phyloP scores from a whole-genome alignment of 2,797 vertebrate genomes.

The Diplodus sargus region DNA sequence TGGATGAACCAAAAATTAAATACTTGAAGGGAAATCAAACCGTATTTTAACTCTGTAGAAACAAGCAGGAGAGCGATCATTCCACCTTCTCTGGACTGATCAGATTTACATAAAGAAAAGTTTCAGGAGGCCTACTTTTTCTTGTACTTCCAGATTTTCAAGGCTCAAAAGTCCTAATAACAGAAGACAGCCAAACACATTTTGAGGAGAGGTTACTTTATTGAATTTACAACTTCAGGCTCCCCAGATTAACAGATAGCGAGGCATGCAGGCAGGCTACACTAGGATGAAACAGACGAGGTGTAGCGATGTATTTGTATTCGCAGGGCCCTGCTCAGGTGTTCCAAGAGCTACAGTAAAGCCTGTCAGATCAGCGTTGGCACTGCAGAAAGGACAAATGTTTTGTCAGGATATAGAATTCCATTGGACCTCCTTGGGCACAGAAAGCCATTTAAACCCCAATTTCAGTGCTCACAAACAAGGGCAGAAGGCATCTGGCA shows the following conservation, averaged over 20 bases:
- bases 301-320: conserved; percentile 64
- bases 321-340: conserved; percentile 60
- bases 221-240: conserved; percentile 49
- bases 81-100: conserved; percentile 3
- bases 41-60: not conserved
- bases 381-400: conserved; percentile 70
- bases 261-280: conserved; percentile 26
- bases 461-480: conserved; percentile 64
- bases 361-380: conserved; percentile 60
- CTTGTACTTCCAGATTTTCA: not conserved
- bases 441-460: conserved; percentile 64
- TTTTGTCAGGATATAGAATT: conserved; percentile 75
- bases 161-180: conserved; percentile 29
- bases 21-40: not conserved
- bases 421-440: conserved; percentile 59
- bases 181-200: conserved; percentile 14
- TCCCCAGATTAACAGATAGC: conserved; percentile 51
- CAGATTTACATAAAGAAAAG: conserved; percentile 11
- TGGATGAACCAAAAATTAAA: not conserved
- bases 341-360: conserved; percentile 63
- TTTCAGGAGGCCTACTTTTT: not conserved
- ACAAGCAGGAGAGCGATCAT: not conserved
- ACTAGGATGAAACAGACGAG: conserved; percentile 45
- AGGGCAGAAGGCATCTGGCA: conserved; percentile 47
- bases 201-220: conserved; percentile 42